Base-by-base conservation (phyloP, 2,888 invertebrate genomes). In the Physocephala rufipes region DNA sequence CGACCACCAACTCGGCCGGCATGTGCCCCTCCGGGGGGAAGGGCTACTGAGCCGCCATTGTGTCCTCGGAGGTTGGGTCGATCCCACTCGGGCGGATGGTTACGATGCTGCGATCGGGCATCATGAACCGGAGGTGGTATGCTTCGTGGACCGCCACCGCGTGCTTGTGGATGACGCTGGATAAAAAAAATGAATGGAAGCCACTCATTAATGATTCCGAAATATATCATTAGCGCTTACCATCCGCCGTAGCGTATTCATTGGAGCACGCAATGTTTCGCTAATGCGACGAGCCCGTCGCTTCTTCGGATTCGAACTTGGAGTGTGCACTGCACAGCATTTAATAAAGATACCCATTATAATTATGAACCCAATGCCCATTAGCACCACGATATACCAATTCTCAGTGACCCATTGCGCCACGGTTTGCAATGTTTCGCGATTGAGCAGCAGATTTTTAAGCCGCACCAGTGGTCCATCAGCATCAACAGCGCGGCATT, bases 261-360 rank as follows among this genome's bases (percentile, higher is more conserved):
- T 96, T 43, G 96, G 96, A 77, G 95, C 90, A 53, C 96, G 89
- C 30, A 96, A 87, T 5, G 97, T 96, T 83, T 98, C 97, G 75
- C 95, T 95, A 78, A 99, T 90, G 76, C 97, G 92, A 77, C 97
- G 91, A 13, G 98, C 97, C 0, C 98, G 96, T 70, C 96, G 93
- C 80, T 97, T 95, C 86, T 97, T 97, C 7, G 99, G 99, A 89
- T 99, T 99, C 75, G 96, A 97, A 71, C 97, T 97, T 30, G 99
- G 99, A 69, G 99, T 99, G 87, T 99, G 99, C 67, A 99, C 99
- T 43, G 99, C 99, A 87, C 99, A 99, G 86, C 99, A 97, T 86
- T 99, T 99, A 82, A 99, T 98, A 86, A 99, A 99, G 71, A 96
- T 89, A 69, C 96, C 98, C 98, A 99, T 98, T 82, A 97, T 91